Base-by-base conservation (phyloP, 2,113 vertebrate species). In the Paratilapia polleni region DNA sequence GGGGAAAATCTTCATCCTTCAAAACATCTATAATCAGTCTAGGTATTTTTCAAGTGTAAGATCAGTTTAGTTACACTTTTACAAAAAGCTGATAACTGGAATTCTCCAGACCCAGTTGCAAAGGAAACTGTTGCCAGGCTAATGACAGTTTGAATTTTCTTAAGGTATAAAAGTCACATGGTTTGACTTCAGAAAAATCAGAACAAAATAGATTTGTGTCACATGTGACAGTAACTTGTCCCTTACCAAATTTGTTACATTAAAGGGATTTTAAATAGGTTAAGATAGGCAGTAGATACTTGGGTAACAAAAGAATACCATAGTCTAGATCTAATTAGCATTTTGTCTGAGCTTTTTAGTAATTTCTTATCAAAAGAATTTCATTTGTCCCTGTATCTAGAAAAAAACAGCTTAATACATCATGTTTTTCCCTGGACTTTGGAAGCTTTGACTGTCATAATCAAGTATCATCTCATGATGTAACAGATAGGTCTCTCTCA, bases 401-500 rank as follows among this genome's bases (percentile, higher is more conserved):
- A 26, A 47, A 41, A 68, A 68, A 41, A 0, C 62, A 41, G 7
- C 2, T 22, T 24, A 43, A 24, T 41, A 41, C 41, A 38, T 11
- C 38, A 6, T 38, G 9, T 9, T 38, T 38, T 38, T 38, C 36
- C 8, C 43, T 59, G n/a, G 52, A 52, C 62, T 49, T 15, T 66
- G 24, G 9, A 1, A 79, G 31, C 34, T 61, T 34, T 68, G 64
- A 73, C 0, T 59, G 4, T 52, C 24, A 58, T 57, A 54, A 60
- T 0, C 64, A 49, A 70, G 41, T 49, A 28, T 49, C 68, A 13
- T 52, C 47, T 49, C 19, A 31, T 73, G 49, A 43, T 68, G 34
- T 56, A 86, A 73, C 74, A 24, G 34, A 5, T 81, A 54, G 76
- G 59, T 36, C 56, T 10, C 52, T 41, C 47, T 84, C 62, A 86